A percentile compares a stretch with the other conserved stretches of the same genome.
phyloP scores from a whole-genome alignment of 1,140 invertebrate genomes.

The Adelges cooleyi region DNA sequence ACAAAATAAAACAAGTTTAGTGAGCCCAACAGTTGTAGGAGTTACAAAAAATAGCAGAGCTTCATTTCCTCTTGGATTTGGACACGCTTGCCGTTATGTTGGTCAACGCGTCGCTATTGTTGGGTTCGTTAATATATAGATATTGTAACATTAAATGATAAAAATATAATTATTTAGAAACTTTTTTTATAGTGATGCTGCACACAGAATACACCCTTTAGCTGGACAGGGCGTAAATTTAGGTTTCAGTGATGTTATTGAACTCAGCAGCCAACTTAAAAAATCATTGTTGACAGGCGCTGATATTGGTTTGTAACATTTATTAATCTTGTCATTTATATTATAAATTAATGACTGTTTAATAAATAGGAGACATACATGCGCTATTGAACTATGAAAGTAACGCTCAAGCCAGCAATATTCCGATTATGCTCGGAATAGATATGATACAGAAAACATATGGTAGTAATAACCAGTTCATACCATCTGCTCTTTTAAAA shows the following conservation, averaged over 20 bases:
- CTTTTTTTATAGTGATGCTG: conserved; percentile 65
- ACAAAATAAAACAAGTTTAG: not conserved
- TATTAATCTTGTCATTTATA: not conserved
- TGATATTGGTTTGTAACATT: conserved; percentile 48
- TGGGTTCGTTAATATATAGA: conserved; percentile 49
- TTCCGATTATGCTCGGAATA: conserved; percentile 75
- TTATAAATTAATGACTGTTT: conserved; percentile 22
- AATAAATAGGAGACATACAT: conserved; percentile 47
- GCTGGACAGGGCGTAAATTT: conserved; percentile 96
- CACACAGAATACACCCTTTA: conserved; percentile 89
- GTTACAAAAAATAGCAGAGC: conserved; percentile 58
- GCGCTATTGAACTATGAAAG: conserved; percentile 77
- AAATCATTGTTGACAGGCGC: conserved; percentile 60
- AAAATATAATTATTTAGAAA: not conserved
- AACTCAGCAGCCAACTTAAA: conserved; percentile 55
- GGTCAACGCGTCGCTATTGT: conserved; percentile 61
- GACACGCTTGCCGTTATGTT: conserved; percentile 77
- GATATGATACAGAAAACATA: conserved; percentile 83
- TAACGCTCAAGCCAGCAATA: conserved; percentile 66
- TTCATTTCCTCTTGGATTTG: conserved; percentile 82
- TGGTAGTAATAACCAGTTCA: conserved; percentile 39
- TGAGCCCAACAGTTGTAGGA: conserved; percentile 63
- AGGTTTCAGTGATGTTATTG: conserved; percentile 83
- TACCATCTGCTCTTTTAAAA: conserved; percentile 53
- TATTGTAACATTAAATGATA: not conserved